Conservation (phyloP, 1,140 invertebrate species). For the Zaprionus nigranus region DNA sequence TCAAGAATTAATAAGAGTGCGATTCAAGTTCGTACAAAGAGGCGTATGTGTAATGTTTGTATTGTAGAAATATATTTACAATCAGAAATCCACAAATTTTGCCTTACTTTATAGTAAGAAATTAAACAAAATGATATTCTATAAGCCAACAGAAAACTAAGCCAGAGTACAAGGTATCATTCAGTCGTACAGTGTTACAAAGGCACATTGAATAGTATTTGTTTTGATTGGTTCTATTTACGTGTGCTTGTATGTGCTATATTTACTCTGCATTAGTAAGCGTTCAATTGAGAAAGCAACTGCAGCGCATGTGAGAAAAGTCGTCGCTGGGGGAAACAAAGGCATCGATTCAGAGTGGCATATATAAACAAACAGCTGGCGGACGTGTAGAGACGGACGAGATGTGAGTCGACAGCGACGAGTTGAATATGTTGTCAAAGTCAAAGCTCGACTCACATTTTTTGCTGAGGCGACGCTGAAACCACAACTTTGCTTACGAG, state of each 20-base stretch:
- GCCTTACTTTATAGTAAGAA: no score
- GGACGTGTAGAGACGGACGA: not conserved
- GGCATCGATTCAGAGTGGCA: conserved; percentile 47
- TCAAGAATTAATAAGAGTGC: not conserved
- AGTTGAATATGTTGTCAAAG: conserved; percentile 44
- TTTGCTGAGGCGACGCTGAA: conserved; percentile 51
- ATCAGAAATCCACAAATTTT: no score
- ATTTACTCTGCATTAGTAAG: conserved; percentile 16
- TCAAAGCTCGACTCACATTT: conserved; percentile 54
- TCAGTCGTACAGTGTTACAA: not conserved
- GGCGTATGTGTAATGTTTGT: not conserved
- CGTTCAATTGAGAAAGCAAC: conserved; percentile 2
- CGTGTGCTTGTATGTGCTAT: not conserved
- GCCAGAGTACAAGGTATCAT: not conserved
- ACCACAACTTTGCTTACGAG: conserved; percentile 17
- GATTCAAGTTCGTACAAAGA: not conserved
- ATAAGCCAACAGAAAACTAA: no score
- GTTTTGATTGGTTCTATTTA: not conserved
- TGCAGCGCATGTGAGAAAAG: conserved; percentile 25
- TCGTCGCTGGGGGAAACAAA: conserved; percentile 43
- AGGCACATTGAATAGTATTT: not conserved
- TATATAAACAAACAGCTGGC: conserved; percentile 63
- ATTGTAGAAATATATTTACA: no score
- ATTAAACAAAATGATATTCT: no score
- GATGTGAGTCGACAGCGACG: no score